A percentile compares a stretch with the other conserved stretches of the same genome.
Conservation (phyloP, 2,113 vertebrate species). For the Jacana jacana region DNA sequence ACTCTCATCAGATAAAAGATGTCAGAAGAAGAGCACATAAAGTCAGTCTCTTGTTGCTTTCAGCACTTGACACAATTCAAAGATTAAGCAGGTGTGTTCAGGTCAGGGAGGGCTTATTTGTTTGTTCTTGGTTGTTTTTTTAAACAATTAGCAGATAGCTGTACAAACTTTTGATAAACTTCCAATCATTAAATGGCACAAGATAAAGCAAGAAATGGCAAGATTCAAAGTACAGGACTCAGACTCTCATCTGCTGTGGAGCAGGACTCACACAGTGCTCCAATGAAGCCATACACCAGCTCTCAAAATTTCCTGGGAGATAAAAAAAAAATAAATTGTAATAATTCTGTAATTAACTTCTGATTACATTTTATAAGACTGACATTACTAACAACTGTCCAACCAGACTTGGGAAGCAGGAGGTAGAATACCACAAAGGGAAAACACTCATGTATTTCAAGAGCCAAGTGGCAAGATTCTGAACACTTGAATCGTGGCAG, state of each 20-base stretch:
- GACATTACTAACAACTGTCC: not conserved
- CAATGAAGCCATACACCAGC: not conserved
- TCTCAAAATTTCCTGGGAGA: not conserved
- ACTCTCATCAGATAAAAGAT: not conserved
- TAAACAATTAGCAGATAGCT: not conserved
- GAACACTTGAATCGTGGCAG: not conserved
- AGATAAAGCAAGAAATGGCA: not conserved
- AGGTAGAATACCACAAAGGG: not conserved
- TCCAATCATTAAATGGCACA: not conserved
- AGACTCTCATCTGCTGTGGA: not conserved
- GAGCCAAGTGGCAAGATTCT: not conserved
- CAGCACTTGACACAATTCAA: not conserved
- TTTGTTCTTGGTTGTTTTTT: not conserved
- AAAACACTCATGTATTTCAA: not conserved
- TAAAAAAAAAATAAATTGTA: not conserved
- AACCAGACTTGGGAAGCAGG: not conserved
- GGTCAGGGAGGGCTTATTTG: not conserved
- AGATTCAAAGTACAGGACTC: not conserved
- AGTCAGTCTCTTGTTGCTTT: not conserved
- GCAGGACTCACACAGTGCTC: not conserved
- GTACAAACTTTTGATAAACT: not conserved
- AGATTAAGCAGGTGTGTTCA: not conserved
- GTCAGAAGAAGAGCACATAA: not conserved
- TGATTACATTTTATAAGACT: not conserved
- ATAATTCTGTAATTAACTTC: not conserved